These are phyloP conservation scores for Bactericera cockerelli DNA, from an alignment of 1,140 invertebrate genomes.

Conservation along the genomic window DNA sequence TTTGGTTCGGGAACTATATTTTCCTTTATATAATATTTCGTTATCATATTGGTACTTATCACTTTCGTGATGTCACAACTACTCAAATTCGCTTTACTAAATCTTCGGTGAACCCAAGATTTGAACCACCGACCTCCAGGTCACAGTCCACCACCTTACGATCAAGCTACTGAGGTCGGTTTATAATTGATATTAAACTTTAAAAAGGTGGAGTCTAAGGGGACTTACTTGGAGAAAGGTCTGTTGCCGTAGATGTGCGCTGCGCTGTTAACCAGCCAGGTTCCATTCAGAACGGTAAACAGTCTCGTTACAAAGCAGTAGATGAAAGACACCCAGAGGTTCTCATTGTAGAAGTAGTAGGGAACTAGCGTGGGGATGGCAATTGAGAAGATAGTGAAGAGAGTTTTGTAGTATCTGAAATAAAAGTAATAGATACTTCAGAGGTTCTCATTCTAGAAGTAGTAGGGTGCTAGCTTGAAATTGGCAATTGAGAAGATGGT, in stretches of 20 bases:
- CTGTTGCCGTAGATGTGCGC: constrained; percentile 47
- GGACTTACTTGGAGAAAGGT: constrained; percentile 47
- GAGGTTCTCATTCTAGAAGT: constrained; percentile 38
- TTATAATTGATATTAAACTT: too few species aligned
- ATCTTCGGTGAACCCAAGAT: too few species aligned
- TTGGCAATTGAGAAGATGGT: constrained; percentile 43
- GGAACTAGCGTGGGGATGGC: constrained; percentile 40
- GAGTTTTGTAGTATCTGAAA: constrained; percentile 47
- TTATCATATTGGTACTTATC: too few species aligned
- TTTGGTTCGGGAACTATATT: too few species aligned
- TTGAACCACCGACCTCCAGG: too few species aligned
- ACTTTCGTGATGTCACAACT: too few species aligned
- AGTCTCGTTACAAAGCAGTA: constrained; percentile 29
- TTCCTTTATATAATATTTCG: too few species aligned
- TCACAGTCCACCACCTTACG: too few species aligned
- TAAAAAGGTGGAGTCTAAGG: too few species aligned
- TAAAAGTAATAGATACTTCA: constrained; percentile 14
- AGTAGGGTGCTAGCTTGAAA: constrained; percentile 39
- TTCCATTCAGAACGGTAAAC: constrained; percentile 41
- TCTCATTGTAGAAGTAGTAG: constrained; percentile 39
- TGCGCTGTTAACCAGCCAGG: constrained; percentile 56
- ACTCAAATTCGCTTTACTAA: too few species aligned
- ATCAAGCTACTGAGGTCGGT: too few species aligned
- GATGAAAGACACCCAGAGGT: constrained; percentile 22
- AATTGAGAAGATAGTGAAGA: constrained; percentile 48